Evolutionary conservation across 2,888 invertebrate species (phyloP).

Genomic region (Trisateles emortualis): DNA sequence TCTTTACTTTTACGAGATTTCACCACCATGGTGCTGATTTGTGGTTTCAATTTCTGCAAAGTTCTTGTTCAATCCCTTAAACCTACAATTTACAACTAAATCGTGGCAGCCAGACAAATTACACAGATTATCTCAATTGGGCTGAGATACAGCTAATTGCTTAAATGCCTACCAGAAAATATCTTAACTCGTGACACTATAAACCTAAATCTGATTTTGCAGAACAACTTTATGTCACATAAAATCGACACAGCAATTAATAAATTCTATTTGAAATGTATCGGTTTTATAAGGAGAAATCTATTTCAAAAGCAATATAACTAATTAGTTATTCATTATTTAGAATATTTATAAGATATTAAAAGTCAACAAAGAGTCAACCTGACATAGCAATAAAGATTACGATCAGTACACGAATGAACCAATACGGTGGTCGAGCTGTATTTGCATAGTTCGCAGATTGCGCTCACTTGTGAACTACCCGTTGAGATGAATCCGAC

Average conservation of each 20-base stretch:
- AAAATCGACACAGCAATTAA: neutral
- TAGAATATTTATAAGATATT: conserved; percentile 19
- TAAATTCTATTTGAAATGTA: neutral
- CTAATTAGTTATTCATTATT: conserved; percentile 2
- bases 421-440: conserved; percentile 35
- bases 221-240: neutral
- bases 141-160: conserved; percentile 37
- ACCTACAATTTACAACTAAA: conserved; percentile 29
- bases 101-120: conserved; percentile 31
- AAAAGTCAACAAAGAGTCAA: conserved; percentile 19
- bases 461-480: conserved; percentile 46
- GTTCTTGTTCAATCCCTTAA: conserved; percentile 3
- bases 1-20: neutral
- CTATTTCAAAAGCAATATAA: neutral
- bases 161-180: conserved; percentile 29
- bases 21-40: neutral
- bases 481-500: conserved; percentile 43
- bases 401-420: conserved; percentile 35
- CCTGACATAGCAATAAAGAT: conserved; percentile 45
- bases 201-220: conserved; percentile 13
- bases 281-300: neutral
- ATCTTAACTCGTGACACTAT: conserved; percentile 20
- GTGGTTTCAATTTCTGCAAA: neutral
- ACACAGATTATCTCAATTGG: conserved; percentile 40
- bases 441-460: conserved; percentile 56